Evolutionary conservation across 2,113 vertebrate species (phyloP), one percentile per base, ranked within the genome.

Genomic region (Motacilla tschutschensis): DNA sequence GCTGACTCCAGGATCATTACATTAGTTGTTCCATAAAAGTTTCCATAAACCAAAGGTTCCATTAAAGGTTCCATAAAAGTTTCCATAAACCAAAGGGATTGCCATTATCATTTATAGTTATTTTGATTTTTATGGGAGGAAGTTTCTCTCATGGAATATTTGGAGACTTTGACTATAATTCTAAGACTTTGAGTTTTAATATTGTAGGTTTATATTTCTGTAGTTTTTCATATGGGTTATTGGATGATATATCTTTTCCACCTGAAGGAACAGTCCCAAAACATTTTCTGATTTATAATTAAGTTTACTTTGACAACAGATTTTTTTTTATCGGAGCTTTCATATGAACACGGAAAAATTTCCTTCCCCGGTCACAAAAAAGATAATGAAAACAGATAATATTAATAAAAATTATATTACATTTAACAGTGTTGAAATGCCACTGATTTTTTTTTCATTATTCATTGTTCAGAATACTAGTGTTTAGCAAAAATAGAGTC

Each of bases 251-350:
- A 62, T 82, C 71, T 73, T 69, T 87, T 85, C 46, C 44, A 91
- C 88, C 65, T 70, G 76, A 70, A 91, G 47, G 53, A 89, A 86
- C 6, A 58, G 8, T 62, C 17, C 19, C 26, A 47, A 92, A 85
- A 67, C 1, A 25, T 62, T 62, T 92, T 87, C 50, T 83, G 41
- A 50, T 78, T 69, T 81, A 31, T 79, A 85, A 85, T 89, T 83
- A 94, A 65, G n/a, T 88, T 91, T 81, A 54, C 33, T 31, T 81
- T 92, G 70, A 78, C 70, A 62, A 85, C 26, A 89, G 31, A 60
- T 41, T 65, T 82, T 33, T 33, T 89, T 89, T 95, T 72, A 71
- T 69, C 10, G 89, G 79, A 80, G 35, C 24, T 89, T 85, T 75
- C 74, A 47, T 64, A 71, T 40, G n/a, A 83, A 62, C 21, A 40